Base-by-base conservation (phyloP, 2,113 vertebrate species). In the Phyllostomus hastatus region DNA sequence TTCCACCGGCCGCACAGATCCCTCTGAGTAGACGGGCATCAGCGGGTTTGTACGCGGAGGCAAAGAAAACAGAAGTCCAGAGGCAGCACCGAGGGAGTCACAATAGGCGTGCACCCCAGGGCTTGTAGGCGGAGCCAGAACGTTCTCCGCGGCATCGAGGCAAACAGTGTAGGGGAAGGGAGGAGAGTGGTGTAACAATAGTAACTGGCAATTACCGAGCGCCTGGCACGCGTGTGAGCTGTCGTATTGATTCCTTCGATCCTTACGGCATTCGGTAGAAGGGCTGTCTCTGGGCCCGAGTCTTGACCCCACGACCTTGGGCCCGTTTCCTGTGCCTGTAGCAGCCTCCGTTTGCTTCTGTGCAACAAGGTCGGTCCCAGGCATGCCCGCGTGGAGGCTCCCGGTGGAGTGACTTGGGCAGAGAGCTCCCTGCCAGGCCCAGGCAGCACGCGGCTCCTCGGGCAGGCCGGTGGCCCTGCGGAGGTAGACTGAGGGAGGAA, bases 141-240 rank as follows among this genome's bases (percentile, higher is more conserved):
- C 19, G 26, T 73, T 82, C 97, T 93, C 73, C 43, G 73, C 89
- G 80, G 72, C 87, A 24, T 85, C 52, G 41, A 52, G 10, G 67
- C 0, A 0, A 64, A 41, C 7, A n/a, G 66, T 26, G n/a, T 16
- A 15, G 43, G 1, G 1, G 79, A 64, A 46, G 7, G 7, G 9
- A 52, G 38, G 4, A 1, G 57, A 69, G 92, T 70, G 59, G 79
- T 80, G n/a, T 69, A 90, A 95, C 86, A 87, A 78, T 72, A 95
- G 96, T 81, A 93, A 96, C 94, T 72, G 84, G 97, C 64, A 76
- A 94, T 97, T 97, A 94, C 20, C 0, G 43, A 87, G 48, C 0
- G 19, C 83, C 26, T 84, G 90, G 83, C 50, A 72, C 31, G 4
- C n/a, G 31, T 48, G 73, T 14, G 69, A 67, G 50, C 64, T 26